Evolutionary conservation across 2,888 invertebrate genomes (phyloP), one percentile per base, ranked within the genome.

Genomic region (Allacma fusca): DNA sequence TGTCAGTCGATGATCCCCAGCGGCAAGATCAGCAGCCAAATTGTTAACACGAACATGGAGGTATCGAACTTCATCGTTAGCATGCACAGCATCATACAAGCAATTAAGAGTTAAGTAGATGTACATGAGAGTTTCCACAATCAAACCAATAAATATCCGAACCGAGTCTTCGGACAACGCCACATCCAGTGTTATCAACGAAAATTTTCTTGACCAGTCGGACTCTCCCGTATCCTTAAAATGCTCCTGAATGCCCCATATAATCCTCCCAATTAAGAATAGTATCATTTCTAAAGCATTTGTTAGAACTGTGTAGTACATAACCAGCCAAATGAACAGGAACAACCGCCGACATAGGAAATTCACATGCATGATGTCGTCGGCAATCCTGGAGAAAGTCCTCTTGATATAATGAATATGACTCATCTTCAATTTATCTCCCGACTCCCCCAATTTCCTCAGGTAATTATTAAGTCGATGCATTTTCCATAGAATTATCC

Each of bases 21-120:
- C 9, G n/a, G 59, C 59, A 19, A 59, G 23, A n/a, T 59, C 59
- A 7, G 59, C 9, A 7, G 59, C 59, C 9, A 59, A 7, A 19
- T 23, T 23, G 23, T 59, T 59, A 5, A 59, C n/a, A 13, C 59
- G 7, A 7, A 59, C 59, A n/a, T 59, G 59, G 5, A 59, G 59
- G 23, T 59, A 59, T 7, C 59, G 59, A 21, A n/a, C 59, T 23
- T 59, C 59, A 23, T 59, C 59, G 19, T 59, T 59, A 5, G 19
- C 59, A 23, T 59, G 59, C 7, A 59, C 23, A 7, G 59, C 59
- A n/a, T 59, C 59, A n/a, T 59, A 59, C n/a, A 59, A 7, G n/a
- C 7, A 7, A n/a, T 7, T 13, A 23, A 59, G 59, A 13, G 23
- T 59, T 59, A 59, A 59, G 23, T 59, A 59, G 5, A n/a, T 59